phyloP scores from a whole-genome alignment of 2,888 invertebrate species.

The Archips xylosteana region DNA sequence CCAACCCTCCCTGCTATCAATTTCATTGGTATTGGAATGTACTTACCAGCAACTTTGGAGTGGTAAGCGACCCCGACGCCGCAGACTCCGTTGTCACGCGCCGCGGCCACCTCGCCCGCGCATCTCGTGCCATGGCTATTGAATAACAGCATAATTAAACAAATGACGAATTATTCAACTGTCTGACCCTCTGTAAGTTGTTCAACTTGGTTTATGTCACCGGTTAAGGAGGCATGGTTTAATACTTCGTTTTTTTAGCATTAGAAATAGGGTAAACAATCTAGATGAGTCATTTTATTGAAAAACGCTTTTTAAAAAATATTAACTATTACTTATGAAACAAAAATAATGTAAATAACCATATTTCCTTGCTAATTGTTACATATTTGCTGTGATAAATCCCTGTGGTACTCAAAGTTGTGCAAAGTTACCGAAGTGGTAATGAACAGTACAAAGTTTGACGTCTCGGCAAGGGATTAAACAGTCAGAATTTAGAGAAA shows the following conservation, averaged over 20 bases:
- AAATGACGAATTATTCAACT: neutral
- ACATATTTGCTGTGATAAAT: no score
- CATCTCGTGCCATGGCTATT: slow-evolving; percentile 98
- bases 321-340: no score
- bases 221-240: no score
- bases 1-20: no score
- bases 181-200: neutral
- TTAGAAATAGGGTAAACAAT: no score
- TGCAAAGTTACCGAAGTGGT: slow-evolving; percentile 1
- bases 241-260: no score
- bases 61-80: slow-evolving; percentile 99
- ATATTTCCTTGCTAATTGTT: no score
- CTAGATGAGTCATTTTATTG: no score
- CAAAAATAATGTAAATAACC: no score
- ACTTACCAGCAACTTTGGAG: slow-evolving; percentile 97
- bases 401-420: slow-evolving; percentile 1
- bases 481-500: slow-evolving; percentile 10
- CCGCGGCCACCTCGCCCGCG: slow-evolving; percentile 99
- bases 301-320: no score
- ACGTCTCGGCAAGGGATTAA: neutral
- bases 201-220: neutral
- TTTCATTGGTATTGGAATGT: no score
- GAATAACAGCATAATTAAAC: slow-evolving; percentile 43
- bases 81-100: slow-evolving; percentile 98
- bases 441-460: slow-evolving; percentile 16